Base-by-base conservation (phyloP, 2,888 invertebrate species). In the Acleris emargana region DNA sequence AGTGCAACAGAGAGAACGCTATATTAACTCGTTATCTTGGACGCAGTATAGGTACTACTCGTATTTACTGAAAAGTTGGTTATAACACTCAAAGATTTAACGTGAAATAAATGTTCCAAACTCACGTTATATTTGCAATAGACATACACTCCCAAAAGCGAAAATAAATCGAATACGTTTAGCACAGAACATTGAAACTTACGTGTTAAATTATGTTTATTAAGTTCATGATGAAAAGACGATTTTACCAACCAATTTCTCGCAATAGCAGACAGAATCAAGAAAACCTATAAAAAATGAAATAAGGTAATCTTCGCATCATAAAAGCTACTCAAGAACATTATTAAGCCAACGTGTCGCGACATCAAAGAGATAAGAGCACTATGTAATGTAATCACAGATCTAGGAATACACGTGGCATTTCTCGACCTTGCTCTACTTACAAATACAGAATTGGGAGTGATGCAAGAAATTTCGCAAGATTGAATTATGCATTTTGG, bases 341-440 rank as follows among this genome's bases (percentile, higher is more conserved):
- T 64, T 58, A 58, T 58, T 54, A 59, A 59, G 53, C 53, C 53
- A 18, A 42, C 64, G 28, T 45, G 57, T 62, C 45, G 16, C 59
- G 32, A 68, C 69, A 69, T 71, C 71, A 71, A 72, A 71, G 69
- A 42, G 61, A 66, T 62, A 70, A 63, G 38, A 62, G 62, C 53
- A 57, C 51, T 54, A 42, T 68, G 64, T 68, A 70, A 69, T 69
- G 69, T 72, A 67, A 68, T 68, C 66, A 62, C 67, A 53, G 62
- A 67, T 68, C 64, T 67, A 60, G 53, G 66, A 71, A 64, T 58
- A 67, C 58, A 58, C 58, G 58, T 67, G 68, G 62, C 69, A 68
- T 67, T 67, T 59, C 62, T 38, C 51, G 67, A 67, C 57, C 57
- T 64, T 57, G 63, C 32, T 49, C 55, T 52, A 57, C 57, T 60